phyloP scores from a whole-genome alignment of 1,140 invertebrate genomes.

The Zophobas morio region DNA sequence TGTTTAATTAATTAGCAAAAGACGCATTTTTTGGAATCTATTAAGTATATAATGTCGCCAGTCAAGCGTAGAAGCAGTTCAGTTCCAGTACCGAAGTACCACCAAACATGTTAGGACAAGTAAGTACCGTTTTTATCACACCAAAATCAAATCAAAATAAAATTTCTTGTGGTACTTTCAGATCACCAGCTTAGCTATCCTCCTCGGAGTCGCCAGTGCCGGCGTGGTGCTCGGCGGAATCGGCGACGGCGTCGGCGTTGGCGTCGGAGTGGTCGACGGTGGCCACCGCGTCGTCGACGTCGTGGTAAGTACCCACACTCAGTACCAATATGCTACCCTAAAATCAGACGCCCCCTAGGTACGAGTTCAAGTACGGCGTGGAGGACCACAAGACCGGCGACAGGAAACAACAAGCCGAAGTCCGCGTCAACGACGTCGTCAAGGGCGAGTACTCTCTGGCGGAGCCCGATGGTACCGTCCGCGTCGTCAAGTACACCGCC shows the following conservation, averaged over 20 bases:
- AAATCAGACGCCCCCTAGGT: slow-evolving; percentile 67
- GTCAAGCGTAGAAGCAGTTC: slow-evolving; percentile 5
- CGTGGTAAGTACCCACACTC: neutral
- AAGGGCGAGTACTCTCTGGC: slow-evolving; percentile 70
- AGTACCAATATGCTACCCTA: neutral
- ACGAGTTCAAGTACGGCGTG: slow-evolving; percentile 79
- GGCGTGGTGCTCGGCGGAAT: slow-evolving; percentile 10
- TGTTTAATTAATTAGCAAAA: slow-evolving; percentile 3
- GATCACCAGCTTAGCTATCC: neutral
- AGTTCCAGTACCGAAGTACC: neutral
- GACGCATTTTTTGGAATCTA: neutral
- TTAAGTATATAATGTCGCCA: slow-evolving; percentile 3
- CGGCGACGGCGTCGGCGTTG: neutral
- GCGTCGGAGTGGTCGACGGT: neutral
- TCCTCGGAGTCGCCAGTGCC: slow-evolving; percentile 19
- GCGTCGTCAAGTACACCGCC: slow-evolving; percentile 73
- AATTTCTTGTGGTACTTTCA: neutral
- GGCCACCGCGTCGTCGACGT: slow-evolving; percentile 11
- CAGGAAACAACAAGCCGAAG: slow-evolving; percentile 70
- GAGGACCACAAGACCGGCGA: slow-evolving; percentile 79
- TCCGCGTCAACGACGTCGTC: slow-evolving; percentile 56
- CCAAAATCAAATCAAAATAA: neutral
- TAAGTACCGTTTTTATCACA: neutral
- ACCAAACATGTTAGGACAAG: slow-evolving; percentile 27
- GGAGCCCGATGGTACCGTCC: slow-evolving; percentile 73